phyloP scores from a whole-genome alignment of 2,888 invertebrate genomes.

The Watsonalla cultraria region DNA sequence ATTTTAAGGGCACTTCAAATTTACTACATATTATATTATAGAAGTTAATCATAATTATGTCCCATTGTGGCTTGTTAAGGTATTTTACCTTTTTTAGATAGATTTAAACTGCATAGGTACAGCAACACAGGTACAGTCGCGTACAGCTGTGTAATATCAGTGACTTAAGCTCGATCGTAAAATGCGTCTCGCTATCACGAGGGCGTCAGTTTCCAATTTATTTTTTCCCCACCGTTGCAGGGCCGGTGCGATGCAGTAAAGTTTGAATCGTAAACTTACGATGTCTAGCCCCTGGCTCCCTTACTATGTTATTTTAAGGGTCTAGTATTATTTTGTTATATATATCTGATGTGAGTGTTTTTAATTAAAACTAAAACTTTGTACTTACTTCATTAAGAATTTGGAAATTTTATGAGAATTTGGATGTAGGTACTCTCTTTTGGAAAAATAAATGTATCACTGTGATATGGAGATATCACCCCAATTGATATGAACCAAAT shows the following conservation, averaged over 20 bases:
- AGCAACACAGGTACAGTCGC: slow-evolving; percentile 6
- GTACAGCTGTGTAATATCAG: slow-evolving; percentile 2
- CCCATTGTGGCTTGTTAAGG: not conserved
- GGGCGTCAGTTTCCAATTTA: slow-evolving; percentile 74
- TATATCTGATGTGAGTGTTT: no score
- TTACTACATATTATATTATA: no score
- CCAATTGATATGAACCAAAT: no score
- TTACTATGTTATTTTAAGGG: slow-evolving; percentile 38
- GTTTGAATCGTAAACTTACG: slow-evolving; percentile 68
- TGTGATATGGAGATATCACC: no score
- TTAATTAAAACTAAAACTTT: no score
- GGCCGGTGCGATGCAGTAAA: slow-evolving; percentile 69
- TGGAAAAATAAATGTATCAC: no score
- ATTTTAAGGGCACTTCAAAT: no score
- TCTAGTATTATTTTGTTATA: slow-evolving; percentile 16
- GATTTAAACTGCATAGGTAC: not conserved
- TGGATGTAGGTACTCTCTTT: no score
- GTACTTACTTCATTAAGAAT: no score
- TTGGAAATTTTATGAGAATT: no score
- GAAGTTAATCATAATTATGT: no score
- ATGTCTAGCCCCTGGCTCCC: slow-evolving; percentile 59
- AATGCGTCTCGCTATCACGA: slow-evolving; percentile 44
- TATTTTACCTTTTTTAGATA: not conserved
- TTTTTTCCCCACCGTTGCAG: slow-evolving; percentile 73
- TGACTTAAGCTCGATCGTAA: slow-evolving; percentile 37